Evolutionary conservation across 2,113 vertebrate genomes (phyloP).

Genomic region (Lophotis ruficrista): DNA sequence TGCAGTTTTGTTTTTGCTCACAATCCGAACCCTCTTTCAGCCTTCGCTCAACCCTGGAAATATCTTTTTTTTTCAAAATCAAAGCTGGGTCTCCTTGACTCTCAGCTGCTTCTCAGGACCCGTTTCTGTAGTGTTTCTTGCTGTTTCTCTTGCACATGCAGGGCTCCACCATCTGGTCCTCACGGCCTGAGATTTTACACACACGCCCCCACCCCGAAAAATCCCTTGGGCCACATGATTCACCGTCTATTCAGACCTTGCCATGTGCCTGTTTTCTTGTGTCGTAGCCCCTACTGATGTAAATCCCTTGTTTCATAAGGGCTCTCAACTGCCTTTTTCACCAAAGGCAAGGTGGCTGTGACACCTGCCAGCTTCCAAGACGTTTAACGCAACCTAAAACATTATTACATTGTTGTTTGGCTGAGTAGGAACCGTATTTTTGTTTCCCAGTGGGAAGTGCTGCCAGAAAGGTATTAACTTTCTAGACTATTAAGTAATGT

Average conservation of each 20-base stretch:
- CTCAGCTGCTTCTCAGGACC: conserved; percentile 26
- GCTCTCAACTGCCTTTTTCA: conserved; percentile 51
- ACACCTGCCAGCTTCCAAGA: conserved; percentile 34
- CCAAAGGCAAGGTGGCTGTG: conserved; percentile 48
- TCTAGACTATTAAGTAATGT: conserved; percentile 60
- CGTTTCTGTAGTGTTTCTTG: neutral
- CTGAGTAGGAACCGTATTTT: neutral
- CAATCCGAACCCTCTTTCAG: neutral
- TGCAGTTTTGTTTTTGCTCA: neutral
- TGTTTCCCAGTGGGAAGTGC: neutral
- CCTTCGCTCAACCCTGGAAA: neutral
- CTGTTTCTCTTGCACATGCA: conserved; percentile 26
- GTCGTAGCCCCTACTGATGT: conserved; percentile 26
- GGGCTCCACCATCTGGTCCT: conserved; percentile 56
- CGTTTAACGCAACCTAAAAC: neutral
- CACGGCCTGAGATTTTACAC: conserved; percentile 30
- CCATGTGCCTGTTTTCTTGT: conserved; percentile 50
- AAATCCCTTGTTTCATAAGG: conserved; percentile 49
- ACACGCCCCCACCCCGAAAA: neutral
- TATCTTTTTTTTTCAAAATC: neutral
- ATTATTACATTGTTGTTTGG: conserved; percentile 32
- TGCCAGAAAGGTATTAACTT: conserved; percentile 46
- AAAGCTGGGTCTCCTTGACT: neutral
- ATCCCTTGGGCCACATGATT: conserved; percentile 63
- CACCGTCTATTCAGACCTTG: conserved; percentile 57